Evolutionary conservation across 2,113 vertebrate genomes (phyloP).

Genomic region (Micronisus gabar): DNA sequence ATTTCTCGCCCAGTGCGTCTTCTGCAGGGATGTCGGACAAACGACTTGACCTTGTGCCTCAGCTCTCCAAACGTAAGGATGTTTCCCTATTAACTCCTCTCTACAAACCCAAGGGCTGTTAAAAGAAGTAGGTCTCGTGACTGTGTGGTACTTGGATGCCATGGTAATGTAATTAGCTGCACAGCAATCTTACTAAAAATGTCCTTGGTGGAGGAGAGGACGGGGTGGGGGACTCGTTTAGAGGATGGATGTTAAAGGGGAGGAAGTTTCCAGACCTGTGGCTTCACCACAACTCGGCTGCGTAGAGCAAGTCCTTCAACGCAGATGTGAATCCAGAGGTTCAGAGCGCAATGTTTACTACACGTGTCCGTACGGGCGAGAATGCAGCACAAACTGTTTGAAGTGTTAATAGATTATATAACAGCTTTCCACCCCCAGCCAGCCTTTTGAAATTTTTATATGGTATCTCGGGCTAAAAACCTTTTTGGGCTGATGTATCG

Average conservation of each 20-base stretch:
- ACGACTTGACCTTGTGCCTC: neutral
- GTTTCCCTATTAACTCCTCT: neutral
- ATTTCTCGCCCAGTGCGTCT: neutral
- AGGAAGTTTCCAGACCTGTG: neutral
- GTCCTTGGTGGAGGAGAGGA: constrained; percentile 42
- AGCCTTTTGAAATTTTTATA: neutral
- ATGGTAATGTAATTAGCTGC: constrained; percentile 56
- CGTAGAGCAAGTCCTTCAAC: neutral
- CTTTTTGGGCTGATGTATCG: neutral
- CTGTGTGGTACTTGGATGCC: constrained; percentile 57
- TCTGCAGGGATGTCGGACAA: neutral
- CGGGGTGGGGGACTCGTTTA: neutral
- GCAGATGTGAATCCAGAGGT: neutral
- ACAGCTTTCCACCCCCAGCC: constrained; percentile 9
- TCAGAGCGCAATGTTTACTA: neutral
- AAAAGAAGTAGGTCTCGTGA: constrained; percentile 37
- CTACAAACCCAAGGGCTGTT: constrained; percentile 1
- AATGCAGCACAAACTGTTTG: neutral
- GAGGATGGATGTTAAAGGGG: neutral
- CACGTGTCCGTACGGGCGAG: rapidly evolving
- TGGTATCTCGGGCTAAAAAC: neutral
- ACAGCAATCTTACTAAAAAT: constrained; percentile 53
- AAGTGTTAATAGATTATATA: neutral
- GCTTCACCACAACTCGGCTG: neutral
- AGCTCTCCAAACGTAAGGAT: neutral